Base-by-base conservation (phyloP, 2,888 invertebrate genomes). In the Caenorhabditis sp. region DNA sequence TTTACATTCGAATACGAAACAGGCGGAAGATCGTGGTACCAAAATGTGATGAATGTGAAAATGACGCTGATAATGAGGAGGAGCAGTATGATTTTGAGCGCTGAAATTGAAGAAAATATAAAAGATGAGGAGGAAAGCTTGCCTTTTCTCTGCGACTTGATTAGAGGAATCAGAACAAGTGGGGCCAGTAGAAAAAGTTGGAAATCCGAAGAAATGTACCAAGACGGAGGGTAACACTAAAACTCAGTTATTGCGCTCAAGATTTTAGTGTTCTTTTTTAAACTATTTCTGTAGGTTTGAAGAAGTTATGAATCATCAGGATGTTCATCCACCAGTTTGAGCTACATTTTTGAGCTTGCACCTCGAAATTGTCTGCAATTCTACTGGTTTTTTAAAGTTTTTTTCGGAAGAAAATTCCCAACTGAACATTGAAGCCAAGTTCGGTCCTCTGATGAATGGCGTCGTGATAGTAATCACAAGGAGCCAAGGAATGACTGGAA, bases 291-390 rank as follows among this genome's bases (percentile, higher is more conserved):
- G 30, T 15, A 0, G 62, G 62, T 41, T 30, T 50, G 13, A 24
- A 30, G 17, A 30, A 39, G 30, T 62, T 62, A 11, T 62, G 62
- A 13, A 50, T 20, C 50, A 62, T 50, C 9, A 83, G 62, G 6
- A 82, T 22, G 48, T 82, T 83, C 24, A 62, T 27, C 82, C 81
- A 80, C 59, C 71, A 81, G 26, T 56, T 55, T n/a, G 74, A 24
- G 1, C 17, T 5, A 30, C 82, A 82, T 1, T 50, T 22, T 20
- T 71, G 63, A 6, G 46, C 48, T 24, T 45, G 45, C 4, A 41
- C 15, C 2, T 48, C 43, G n/a, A 41, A 20, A 8, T 43, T 35
- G 41, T 58, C 50, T 56, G 32, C 39, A 65, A 26, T 1, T 22
- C 26, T 1, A 17, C 22, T 35, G n/a, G 20, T n/a, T n/a, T n/a